Percentiles rank a stretch among this genome's conserved stretches.
Conservation (phyloP, 2,797 vertebrate species). For the Pitangus sulphuratus region DNA sequence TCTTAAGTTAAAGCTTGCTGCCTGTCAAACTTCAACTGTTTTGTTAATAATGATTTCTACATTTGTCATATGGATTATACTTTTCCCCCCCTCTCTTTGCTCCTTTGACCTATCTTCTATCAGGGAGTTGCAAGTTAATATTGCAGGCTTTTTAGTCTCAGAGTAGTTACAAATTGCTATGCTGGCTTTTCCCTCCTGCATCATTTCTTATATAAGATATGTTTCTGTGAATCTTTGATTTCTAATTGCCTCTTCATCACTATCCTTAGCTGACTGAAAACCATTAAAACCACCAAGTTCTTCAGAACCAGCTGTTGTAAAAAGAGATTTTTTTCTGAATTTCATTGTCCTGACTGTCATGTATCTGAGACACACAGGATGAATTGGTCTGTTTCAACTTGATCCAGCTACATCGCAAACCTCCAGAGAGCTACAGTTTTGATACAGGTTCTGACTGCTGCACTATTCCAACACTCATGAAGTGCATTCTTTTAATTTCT, state of each 20-base stretch:
- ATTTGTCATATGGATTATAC: neutral
- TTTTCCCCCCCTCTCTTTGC: accelerated
- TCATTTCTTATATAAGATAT: neutral
- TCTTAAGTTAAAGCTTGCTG: neutral
- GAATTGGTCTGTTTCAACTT: neutral
- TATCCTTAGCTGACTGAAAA: neutral
- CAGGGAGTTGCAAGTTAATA: neutral
- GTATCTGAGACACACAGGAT: neutral
- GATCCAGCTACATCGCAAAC: neutral
- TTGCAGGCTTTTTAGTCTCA: neutral
- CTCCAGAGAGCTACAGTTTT: neutral
- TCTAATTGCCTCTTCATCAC: neutral
- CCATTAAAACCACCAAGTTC: neutral
- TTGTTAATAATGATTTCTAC: neutral
- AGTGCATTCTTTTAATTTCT: neutral
- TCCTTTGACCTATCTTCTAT: neutral
- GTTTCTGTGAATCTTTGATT: neutral
- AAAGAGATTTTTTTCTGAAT: neutral
- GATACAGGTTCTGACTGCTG: neutral
- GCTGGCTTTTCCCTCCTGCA: neutral
- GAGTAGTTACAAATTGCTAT: neutral
- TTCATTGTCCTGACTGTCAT: neutral
- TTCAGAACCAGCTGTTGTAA: neutral
- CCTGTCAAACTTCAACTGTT: neutral
- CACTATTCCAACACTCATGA: neutral